Evolutionary conservation across 2,888 invertebrate genomes (phyloP), one percentile per base, ranked within the genome.

Genomic region (Conops quadrifasciatus): DNA sequence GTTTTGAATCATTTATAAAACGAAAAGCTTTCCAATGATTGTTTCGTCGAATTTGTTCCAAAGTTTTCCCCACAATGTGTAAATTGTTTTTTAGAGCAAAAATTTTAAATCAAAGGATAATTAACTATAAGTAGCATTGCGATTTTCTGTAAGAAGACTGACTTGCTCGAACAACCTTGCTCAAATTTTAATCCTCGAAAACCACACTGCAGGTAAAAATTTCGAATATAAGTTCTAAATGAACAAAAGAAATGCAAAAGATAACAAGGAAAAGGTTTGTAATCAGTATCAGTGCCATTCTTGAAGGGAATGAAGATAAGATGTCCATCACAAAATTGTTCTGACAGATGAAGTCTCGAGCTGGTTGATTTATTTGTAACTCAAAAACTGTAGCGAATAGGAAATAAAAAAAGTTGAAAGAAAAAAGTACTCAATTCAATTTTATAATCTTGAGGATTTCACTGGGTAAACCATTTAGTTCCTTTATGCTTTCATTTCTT

Each of bases 341-440:
- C 60, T 58, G 66, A 59, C 58, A 71, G 62, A 72, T 72, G 73
- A 30, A 73, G 71, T 30, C 72, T 71, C 73, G 67, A 69, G 49
- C 21, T 66, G 59, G 11, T 58, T n/a, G 36, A 36, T 64, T 30
- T 45, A 36, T 47, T 7, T 59, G 24, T 19, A 65, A 56, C 58
- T 47, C 64, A 47, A 11, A 60, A 53, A 60, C 36, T 28, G 15
- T 7, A 24, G 49, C 15, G 15, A 19, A 62, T 62, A 69, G 53
- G 47, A 58, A 58, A 59, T 51, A 47, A 30, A 26, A 58, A 45
- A n/a, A n/a, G n/a, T n/a, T n/a, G n/a, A n/a, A n/a, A n/a, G n/a
- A n/a, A 45, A 63, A 53, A 49, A 53, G 43, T n/a, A 45, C 19
- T 43, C 36, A 43, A 43, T 19, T 11, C 16, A 30, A 36, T 53